phyloP scores from a whole-genome alignment of 2,797 vertebrate species.

The Oreochromis grahami region DNA sequence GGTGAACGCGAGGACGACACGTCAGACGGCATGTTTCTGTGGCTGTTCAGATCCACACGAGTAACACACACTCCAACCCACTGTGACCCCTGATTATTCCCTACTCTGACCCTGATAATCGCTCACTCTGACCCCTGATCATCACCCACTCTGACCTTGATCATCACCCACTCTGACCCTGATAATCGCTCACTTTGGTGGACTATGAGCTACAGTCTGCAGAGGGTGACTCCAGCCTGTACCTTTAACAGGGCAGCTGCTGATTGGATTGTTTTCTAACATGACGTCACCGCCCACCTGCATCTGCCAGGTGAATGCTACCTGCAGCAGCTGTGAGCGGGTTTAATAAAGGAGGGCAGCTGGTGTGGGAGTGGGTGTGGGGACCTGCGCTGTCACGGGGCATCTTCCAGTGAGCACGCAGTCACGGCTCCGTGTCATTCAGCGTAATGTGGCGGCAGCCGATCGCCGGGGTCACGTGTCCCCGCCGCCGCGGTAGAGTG shows the following conservation, averaged over 20 bases:
- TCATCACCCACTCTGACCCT: neutral
- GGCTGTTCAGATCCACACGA: neutral
- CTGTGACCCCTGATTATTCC: accelerated
- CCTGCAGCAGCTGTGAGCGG: neutral
- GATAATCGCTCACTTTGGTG: accelerated
- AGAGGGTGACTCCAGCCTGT: neutral
- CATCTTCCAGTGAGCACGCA: neutral
- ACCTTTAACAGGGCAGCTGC: neutral
- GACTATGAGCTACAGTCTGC: neutral
- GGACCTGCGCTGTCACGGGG: neutral
- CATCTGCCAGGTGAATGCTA: neutral
- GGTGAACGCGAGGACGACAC: neutral
- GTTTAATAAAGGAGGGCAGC: neutral
- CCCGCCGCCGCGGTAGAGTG: neutral
- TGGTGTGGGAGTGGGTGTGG: neutral
- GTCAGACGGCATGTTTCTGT: neutral
- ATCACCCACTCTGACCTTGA: accelerated
- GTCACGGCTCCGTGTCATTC: neutral
- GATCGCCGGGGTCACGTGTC: neutral
- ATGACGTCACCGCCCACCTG: neutral
- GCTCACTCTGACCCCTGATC: accelerated
- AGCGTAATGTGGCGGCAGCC: neutral
- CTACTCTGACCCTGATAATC: accelerated
- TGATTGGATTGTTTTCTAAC: neutral
- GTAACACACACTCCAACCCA: neutral